Percentiles rank a stretch among this genome's conserved stretches.
Conservation (phyloP, 2,113 vertebrate genomes). For the Hoplias malabaricus region DNA sequence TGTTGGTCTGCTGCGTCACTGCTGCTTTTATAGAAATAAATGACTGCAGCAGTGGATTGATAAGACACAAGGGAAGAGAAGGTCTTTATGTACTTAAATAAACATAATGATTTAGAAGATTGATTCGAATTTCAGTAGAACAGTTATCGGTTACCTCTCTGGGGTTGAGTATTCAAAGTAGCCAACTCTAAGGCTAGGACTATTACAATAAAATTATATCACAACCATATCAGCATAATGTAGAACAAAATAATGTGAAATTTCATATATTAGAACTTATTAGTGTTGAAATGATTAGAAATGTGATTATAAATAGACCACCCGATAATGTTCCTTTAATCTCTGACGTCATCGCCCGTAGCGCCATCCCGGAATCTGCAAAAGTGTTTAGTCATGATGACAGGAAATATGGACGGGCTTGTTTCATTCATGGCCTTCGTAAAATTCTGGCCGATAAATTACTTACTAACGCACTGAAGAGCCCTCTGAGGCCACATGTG, state of each 20-base stretch:
- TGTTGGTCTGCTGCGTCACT: background rate
- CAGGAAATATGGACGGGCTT: constrained; percentile 4
- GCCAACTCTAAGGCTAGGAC: too few species aligned
- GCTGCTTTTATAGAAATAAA: too few species aligned
- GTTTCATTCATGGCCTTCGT: too few species aligned
- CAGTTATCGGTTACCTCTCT: constrained; percentile 14
- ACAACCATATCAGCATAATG: background rate
- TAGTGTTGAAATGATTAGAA: too few species aligned
- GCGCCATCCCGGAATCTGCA: constrained; percentile 31
- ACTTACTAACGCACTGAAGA: too few species aligned
- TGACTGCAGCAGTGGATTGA: background rate
- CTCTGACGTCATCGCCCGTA: constrained; percentile 6
- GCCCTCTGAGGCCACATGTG: too few species aligned
- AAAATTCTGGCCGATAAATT: too few species aligned
- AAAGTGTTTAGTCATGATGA: constrained; percentile 66
- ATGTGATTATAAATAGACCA: too few species aligned
- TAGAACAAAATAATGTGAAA: background rate
- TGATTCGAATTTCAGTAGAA: constrained; percentile 56
- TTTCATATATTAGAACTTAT: too few species aligned
- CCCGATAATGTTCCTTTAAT: background rate
- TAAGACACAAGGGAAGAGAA: background rate
- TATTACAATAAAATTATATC: background rate
- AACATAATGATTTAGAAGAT: constrained; percentile 10
- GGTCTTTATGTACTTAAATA: background rate
- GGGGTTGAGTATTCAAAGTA: background rate